phyloP scores from a whole-genome alignment of 2,113 vertebrate genomes.

The Forbesichthys agassizii region DNA sequence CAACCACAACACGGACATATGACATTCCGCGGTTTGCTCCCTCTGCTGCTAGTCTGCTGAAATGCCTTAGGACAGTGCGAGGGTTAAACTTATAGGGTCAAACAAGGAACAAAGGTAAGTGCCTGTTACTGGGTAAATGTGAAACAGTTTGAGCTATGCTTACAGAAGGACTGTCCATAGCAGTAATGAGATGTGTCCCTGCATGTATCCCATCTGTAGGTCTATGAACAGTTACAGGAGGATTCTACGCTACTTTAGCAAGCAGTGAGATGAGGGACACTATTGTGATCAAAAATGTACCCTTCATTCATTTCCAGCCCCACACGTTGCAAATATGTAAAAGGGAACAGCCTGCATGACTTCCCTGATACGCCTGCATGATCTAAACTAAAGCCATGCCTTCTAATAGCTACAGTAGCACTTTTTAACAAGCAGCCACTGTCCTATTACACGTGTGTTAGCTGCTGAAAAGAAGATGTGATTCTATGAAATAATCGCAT shows the following conservation, averaged over 20 bases:
- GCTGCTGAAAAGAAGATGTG: conserved; percentile 23
- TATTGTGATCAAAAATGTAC: conserved; percentile 61
- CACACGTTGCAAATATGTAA: conserved; percentile 64
- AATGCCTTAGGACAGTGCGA: too few relatives aligned
- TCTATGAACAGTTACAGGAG: neutral
- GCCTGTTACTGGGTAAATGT: neutral
- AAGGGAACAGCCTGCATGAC: conserved; percentile 52
- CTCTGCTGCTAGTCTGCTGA: too few relatives aligned
- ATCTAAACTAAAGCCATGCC: conserved; percentile 60
- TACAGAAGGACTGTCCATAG: neutral
- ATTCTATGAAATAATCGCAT: conserved; percentile 56
- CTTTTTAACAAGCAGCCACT: conserved; percentile 31
- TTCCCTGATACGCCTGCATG: conserved; percentile 57
- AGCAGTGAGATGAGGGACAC: conserved; percentile 41
- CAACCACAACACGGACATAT: too few relatives aligned
- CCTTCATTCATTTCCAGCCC: conserved; percentile 69
- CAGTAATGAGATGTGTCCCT: conserved; percentile 5
- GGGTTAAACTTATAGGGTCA: neutral
- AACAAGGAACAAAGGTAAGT: neutral
- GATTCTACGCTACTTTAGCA: conserved; percentile 13
- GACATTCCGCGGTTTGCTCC: too few relatives aligned
- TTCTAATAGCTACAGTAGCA: conserved; percentile 54
- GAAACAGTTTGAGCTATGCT: neutral
- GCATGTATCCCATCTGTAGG: conserved; percentile 23
- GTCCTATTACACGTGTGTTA: too few relatives aligned